Percentiles rank a stretch among this genome's conserved stretches.
Evolutionary conservation across 2,888 invertebrate genomes (phyloP).

Genomic region (Torymus texanus): DNA sequence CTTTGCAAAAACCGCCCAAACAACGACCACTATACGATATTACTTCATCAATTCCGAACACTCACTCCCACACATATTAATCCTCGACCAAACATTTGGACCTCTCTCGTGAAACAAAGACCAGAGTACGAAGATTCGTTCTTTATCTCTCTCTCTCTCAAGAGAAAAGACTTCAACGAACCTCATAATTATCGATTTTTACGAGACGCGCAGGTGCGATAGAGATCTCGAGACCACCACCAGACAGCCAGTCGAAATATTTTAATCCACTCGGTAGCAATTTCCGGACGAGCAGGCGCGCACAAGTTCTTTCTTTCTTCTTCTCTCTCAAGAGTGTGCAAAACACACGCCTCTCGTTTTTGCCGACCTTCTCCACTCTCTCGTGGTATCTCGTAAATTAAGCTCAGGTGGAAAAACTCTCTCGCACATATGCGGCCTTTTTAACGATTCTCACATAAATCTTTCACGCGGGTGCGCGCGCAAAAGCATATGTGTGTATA

Average conservation of each 20-base stretch:
- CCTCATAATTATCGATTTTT: constrained; percentile 71
- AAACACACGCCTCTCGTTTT: background rate
- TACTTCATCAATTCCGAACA: too few relatives aligned
- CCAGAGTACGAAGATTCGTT: too few relatives aligned
- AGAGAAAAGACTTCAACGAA: background rate
- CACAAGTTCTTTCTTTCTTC: background rate
- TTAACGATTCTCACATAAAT: constrained; percentile 53
- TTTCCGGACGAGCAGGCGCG: constrained; percentile 34
- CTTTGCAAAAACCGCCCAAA: too few relatives aligned
- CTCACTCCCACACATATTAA: too few relatives aligned
- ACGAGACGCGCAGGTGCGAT: constrained; percentile 69
- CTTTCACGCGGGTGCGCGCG: constrained; percentile 19
- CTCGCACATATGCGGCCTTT: constrained; percentile 4
- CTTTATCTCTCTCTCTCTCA: too few relatives aligned
- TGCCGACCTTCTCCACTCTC: background rate
- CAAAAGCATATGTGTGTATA: background rate
- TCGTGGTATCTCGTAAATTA: constrained; percentile 16
- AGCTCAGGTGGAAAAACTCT: constrained; percentile 2
- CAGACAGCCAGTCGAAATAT: constrained; percentile 63
- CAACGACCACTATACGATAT: too few relatives aligned
- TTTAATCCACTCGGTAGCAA: constrained; percentile 61
- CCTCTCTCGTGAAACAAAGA: too few relatives aligned
- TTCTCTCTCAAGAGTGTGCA: background rate
- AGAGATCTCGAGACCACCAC: constrained; percentile 65
- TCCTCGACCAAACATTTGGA: too few relatives aligned